Conservation (phyloP, 2,888 invertebrate genomes). For the Tridacna crocea region DNA sequence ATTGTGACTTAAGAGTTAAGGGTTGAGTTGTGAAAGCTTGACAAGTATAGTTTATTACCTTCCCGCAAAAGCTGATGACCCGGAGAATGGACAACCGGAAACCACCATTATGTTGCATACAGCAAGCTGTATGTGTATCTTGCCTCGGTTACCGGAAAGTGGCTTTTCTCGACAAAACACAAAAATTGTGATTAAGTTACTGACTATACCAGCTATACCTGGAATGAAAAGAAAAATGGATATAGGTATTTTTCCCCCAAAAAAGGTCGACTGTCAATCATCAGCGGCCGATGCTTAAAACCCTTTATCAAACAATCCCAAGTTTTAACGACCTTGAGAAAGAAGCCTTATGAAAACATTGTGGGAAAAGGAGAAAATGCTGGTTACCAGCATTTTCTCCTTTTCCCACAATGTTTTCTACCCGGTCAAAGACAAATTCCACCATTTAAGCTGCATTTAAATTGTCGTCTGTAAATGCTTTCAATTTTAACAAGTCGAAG, state of each 20-base stretch:
- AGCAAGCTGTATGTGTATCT: slow-evolving; percentile 71
- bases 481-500: too few species aligned
- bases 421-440: neutral
- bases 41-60: slow-evolving; percentile 54
- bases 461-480: too few species aligned
- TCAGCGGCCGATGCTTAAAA: neutral
- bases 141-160: slow-evolving; percentile 50
- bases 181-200: slow-evolving; percentile 54
- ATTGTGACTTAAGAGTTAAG: too few species aligned
- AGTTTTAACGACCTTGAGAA: neutral
- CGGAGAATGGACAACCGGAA: slow-evolving; percentile 72
- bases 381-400: neutral
- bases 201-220: slow-evolving; percentile 60
- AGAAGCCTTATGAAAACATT: too few species aligned
- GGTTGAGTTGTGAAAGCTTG: too few species aligned
- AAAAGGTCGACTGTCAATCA: too few species aligned
- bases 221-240: slow-evolving; percentile 26
- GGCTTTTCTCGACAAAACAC: slow-evolving; percentile 62
- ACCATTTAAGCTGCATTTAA: too few species aligned
- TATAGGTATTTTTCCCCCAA: too few species aligned
- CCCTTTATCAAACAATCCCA: neutral
- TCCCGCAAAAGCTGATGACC: slow-evolving; percentile 77
- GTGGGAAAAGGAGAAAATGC: neutral
- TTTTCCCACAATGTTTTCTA: neutral
- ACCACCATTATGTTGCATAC: slow-evolving; percentile 74